phyloP scores from a whole-genome alignment of 2,797 vertebrate species.

The Microctenopoma stevenorrisi region DNA sequence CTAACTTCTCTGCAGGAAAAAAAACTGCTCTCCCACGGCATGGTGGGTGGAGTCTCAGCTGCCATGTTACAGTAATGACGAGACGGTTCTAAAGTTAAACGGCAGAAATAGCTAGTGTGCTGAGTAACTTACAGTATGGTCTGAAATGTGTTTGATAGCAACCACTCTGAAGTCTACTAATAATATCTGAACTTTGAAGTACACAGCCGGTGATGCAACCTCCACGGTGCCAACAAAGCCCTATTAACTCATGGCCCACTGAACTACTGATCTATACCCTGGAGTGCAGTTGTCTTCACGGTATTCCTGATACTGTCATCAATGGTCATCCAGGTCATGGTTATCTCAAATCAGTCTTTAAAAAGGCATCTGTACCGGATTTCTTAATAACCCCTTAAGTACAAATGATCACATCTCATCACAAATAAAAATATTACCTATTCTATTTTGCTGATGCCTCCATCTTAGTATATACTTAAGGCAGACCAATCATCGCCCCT shows the following conservation, averaged over 20 bases:
- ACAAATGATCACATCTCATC: no score
- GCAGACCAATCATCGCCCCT: constrained; percentile 10
- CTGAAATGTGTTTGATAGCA: neutral
- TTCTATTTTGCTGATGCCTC: neutral
- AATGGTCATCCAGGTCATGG: no score
- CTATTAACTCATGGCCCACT: neutral
- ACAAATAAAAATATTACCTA: neutral
- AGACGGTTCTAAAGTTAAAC: neutral
- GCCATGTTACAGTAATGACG: constrained; percentile 5
- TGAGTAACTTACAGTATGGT: neutral
- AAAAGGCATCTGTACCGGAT: no score
- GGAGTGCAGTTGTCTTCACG: no score
- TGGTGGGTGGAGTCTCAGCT: constrained; percentile 27
- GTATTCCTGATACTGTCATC: no score
- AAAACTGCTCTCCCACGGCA: neutral
- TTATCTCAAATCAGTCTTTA: no score
- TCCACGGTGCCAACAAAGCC: no score
- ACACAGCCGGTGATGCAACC: neutral
- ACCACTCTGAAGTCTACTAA: neutral
- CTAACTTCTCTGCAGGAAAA: neutral
- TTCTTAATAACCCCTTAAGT: no score
- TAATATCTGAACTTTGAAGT: neutral
- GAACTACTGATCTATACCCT: neutral
- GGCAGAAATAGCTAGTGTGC: neutral
- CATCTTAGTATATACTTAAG: neutral